Evolutionary conservation across 1,140 invertebrate species (phyloP).

Genomic region (Camponotus floridanus): DNA sequence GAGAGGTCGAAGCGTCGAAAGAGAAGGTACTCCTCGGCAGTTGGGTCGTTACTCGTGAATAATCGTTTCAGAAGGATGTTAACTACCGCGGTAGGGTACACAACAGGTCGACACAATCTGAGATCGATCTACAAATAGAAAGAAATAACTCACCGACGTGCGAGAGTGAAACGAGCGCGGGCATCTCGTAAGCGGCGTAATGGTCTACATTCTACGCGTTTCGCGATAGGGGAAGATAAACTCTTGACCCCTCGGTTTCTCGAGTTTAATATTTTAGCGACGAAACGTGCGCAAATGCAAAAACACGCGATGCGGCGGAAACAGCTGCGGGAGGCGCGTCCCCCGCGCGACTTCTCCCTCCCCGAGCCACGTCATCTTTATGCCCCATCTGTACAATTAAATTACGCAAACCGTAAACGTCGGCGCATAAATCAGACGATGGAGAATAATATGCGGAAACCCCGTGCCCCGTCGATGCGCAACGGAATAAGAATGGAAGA

Average conservation of each 20-base stretch:
- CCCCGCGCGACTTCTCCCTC: background rate
- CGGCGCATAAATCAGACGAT: conserved; percentile 75
- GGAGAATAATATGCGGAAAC: background rate
- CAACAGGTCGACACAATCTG: conserved; percentile 30
- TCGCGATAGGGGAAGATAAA: conserved; percentile 52
- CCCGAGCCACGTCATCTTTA: conserved; percentile 74
- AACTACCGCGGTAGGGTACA: conserved; percentile 6
- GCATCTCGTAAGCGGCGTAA: conserved; percentile 38
- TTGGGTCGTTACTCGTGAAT: conserved; percentile 34
- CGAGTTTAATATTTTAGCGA: conserved; percentile 59
- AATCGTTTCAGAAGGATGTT: conserved; percentile 51
- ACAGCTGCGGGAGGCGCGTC: conserved; percentile 45
- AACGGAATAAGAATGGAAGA: background rate
- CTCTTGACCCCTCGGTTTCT: conserved; percentile 47
- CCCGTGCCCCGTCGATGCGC: background rate
- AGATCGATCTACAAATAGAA: conserved; percentile 61
- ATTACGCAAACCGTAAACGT: conserved; percentile 80
- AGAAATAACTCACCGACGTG: conserved; percentile 57
- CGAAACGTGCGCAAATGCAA: conserved; percentile 53
- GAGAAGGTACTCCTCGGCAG: conserved; percentile 3
- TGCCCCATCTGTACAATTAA: conserved; percentile 81
- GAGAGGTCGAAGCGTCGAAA: background rate
- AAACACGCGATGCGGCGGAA: conserved; percentile 38
- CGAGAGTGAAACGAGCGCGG: conserved; percentile 24
- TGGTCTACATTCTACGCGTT: conserved; percentile 49